Base-by-base conservation (phyloP, 92 coral and sea anemone species). In the Isaurus tuberculatus region DNA sequence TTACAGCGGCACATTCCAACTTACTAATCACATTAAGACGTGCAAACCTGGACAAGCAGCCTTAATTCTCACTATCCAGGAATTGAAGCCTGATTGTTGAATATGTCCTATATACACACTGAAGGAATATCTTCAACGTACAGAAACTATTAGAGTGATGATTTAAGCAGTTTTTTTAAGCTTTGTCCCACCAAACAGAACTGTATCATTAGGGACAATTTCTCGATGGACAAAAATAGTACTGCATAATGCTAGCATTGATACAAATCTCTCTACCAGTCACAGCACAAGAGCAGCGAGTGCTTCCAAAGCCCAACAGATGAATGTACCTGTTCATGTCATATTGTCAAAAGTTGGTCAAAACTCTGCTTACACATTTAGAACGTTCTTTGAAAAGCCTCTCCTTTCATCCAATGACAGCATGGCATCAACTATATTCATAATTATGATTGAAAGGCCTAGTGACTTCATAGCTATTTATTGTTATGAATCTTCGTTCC, bases 271-370 rank as follows among this genome's bases (percentile, higher is more conserved):
- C 5, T 86, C 78, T 55, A 42, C 91, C 0, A 51, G 85, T 4
- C 83, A 79, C 64, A 90, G 91, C 43, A 86, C 88, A 14, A 90
- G 91, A 80, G 88, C 88, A 73, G 42, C 42, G 4, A 36, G 42
- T 36, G 42, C 42, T 36, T 36, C 42, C 36, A 90, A 80, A 40
- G 90, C 87, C 13, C 80, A 80, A 30, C 27, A 36, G 36, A 86
- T 31, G 66, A 75, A 82, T 15, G 80, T 74, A 4, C 92, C 92
- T 2, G 36, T 80, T n/a, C 90, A 89, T 85, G 68, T 70, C 1
- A 89, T 89, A 19, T 63, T 89, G 26, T n/a, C 70, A 2, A 10
- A 66, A n/a, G 81, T 58, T 29, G 92, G 90, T n/a, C 20, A 8
- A 28, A 58, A 6, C 8, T 3, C 65, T 58, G 65, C 8, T 58